Conservation (phyloP, 2,113 vertebrate genomes). For the Laticauda laticaudata region DNA sequence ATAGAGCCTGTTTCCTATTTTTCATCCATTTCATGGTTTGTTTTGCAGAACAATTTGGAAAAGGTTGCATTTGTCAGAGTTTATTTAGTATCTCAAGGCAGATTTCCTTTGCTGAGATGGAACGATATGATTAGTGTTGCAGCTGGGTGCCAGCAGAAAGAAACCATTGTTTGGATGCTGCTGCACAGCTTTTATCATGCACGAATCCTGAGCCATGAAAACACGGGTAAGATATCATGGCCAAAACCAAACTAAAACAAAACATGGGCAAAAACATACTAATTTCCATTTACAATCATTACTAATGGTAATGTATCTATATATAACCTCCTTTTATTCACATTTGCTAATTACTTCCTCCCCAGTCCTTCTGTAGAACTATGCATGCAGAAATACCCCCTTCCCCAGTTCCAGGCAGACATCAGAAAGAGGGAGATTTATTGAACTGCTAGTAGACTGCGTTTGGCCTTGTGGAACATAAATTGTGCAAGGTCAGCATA, state of each 20-base stretch:
- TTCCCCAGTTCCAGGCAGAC: background rate
- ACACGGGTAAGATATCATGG: slow-evolving; percentile 76
- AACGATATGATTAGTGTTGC: slow-evolving; percentile 74
- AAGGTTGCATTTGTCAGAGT: slow-evolving; percentile 80
- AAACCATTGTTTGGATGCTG: slow-evolving; percentile 79
- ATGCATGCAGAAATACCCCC: no score
- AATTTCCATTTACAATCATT: background rate
- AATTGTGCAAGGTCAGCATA: background rate
- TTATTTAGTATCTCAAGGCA: slow-evolving; percentile 85
- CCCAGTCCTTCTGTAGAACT: background rate
- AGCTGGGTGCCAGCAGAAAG: slow-evolving; percentile 61
- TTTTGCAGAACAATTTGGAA: slow-evolving; percentile 79
- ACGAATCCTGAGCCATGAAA: slow-evolving; percentile 76
- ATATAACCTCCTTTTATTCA: no score
- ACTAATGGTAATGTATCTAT: background rate
- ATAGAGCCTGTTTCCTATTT: background rate
- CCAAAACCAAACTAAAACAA: background rate
- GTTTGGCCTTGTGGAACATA: background rate
- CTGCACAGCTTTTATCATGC: slow-evolving; percentile 86
- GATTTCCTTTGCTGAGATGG: slow-evolving; percentile 80
- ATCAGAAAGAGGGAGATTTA: background rate
- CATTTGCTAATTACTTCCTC: background rate
- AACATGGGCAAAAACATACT: accelerated
- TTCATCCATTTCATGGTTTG: slow-evolving; percentile 15
- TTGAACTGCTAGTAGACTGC: background rate